Conservation (phyloP, 2,113 vertebrate genomes). For the Malaclemys terrapin region DNA sequence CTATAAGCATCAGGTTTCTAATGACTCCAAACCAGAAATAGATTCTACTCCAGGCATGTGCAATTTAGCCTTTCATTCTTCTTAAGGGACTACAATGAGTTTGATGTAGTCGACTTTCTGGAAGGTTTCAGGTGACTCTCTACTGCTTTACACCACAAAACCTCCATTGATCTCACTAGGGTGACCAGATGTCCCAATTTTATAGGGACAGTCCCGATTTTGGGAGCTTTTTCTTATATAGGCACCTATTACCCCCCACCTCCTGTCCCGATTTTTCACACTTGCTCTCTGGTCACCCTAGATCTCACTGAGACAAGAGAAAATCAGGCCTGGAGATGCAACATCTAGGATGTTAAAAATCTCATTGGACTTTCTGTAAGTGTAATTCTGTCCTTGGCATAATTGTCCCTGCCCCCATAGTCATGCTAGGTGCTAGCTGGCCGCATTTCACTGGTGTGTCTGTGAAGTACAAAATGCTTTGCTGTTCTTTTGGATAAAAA, state of each 20-base stretch:
- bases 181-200: too few relatives aligned
- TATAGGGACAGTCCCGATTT: too few relatives aligned
- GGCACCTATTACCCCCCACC: too few relatives aligned
- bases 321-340: rapidly evolving
- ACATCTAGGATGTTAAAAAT: not conserved
- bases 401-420: not conserved
- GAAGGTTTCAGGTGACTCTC: not conserved
- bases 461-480: not conserved
- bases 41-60: rapidly evolving
- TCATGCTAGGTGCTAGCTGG: not conserved
- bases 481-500: not conserved
- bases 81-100: not conserved
- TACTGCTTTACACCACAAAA: not conserved
- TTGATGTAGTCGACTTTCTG: not conserved
- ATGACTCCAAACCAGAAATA: not conserved
- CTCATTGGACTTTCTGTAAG: not conserved
- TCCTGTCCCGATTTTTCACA: too few relatives aligned
- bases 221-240: too few relatives aligned
- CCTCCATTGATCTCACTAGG: not conserved
- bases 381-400: not conserved
- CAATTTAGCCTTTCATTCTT: not conserved
- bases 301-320: not conserved
- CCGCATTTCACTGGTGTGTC: not conserved
- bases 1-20: not conserved
- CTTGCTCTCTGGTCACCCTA: too few relatives aligned